A percentile compares a stretch with the other conserved stretches of the same genome.
phyloP scores from a whole-genome alignment of 2,888 invertebrate genomes.

The Kryphioiulus occultus region DNA sequence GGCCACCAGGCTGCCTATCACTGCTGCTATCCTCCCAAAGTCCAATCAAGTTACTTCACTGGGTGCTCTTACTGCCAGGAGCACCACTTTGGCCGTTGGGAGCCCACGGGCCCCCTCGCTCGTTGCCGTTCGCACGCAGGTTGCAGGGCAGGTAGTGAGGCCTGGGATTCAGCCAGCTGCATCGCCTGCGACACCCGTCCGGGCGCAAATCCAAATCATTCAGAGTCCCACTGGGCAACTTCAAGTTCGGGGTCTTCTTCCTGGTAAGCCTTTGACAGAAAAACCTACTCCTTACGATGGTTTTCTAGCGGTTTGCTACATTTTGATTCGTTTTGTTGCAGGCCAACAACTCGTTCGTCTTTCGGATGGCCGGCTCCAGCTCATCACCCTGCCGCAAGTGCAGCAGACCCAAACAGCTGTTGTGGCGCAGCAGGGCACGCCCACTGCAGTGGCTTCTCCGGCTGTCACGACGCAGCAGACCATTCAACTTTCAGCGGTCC shows the following conservation, averaged over 20 bases:
- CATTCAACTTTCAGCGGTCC: conserved; percentile 55
- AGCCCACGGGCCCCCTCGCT: neutral
- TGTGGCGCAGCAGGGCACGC: conserved; percentile 56
- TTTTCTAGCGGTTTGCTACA: neutral
- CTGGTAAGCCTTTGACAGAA: conserved; percentile 67
- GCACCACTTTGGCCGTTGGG: conserved; percentile 67
- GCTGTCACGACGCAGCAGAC: conserved; percentile 54
- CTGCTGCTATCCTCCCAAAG: conserved; percentile 56
- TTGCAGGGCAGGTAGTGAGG: conserved; percentile 54
- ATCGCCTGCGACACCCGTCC: conserved; percentile 51
- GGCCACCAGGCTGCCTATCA: conserved; percentile 54
- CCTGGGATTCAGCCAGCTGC: conserved; percentile 52
- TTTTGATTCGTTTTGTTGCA: conserved; percentile 53
- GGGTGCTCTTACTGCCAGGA: conserved; percentile 43
- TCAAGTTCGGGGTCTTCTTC: conserved; percentile 87
- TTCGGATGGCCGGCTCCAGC: conserved; percentile 91
- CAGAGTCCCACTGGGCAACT: conserved; percentile 89
- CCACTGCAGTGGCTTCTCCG: conserved; percentile 56
- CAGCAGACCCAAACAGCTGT: conserved; percentile 55
- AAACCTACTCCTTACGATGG: neutral
- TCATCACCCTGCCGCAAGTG: conserved; percentile 67
- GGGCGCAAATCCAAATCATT: conserved; percentile 78
- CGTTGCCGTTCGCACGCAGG: conserved; percentile 44
- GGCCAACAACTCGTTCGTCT: conserved; percentile 88
- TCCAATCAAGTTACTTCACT: conserved; percentile 34